Evolutionary conservation across 2,888 invertebrate genomes (phyloP).

Genomic region (Cenopis cana): DNA sequence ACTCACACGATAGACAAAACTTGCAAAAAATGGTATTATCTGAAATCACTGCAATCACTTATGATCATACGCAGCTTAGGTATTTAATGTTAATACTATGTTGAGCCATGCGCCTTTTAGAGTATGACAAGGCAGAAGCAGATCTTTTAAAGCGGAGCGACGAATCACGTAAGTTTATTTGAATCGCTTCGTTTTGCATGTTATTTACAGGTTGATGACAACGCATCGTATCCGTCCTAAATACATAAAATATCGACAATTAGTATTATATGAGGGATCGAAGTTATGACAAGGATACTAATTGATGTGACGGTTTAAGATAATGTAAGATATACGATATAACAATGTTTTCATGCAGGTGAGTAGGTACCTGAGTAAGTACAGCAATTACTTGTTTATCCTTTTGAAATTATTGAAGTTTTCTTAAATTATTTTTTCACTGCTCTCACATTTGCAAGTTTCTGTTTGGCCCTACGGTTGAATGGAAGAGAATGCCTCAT

Average conservation of each 20-base stretch:
- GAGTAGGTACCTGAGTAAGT: background rate
- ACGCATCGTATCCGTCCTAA: conserved; percentile 30
- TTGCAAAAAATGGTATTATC: conserved; percentile 17
- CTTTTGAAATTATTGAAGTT: too few relatives aligned
- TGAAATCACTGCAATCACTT: conserved; percentile 6
- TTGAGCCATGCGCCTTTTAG: conserved; percentile 47
- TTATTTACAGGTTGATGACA: conserved; percentile 58
- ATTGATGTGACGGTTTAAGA: background rate
- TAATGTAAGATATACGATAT: background rate
- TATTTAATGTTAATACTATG: conserved; percentile 37
- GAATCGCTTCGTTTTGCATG: conserved; percentile 66
- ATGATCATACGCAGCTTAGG: conserved; percentile 18
- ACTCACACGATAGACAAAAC: background rate
- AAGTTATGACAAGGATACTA: conserved; percentile 15
- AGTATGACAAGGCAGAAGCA: conserved; percentile 40
- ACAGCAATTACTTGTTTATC: too few relatives aligned
- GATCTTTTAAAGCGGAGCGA: conserved; percentile 52
- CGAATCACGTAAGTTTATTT: conserved; percentile 56
- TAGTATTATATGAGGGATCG: conserved; percentile 4
- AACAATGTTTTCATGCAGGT: background rate
- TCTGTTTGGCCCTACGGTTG: too few relatives aligned
- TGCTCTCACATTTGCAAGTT: too few relatives aligned
- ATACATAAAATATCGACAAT: conserved; percentile 27
- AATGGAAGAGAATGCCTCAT: too few relatives aligned
- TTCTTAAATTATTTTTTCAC: too few relatives aligned